Evolutionary conservation across 2,888 invertebrate genomes (phyloP).

Genomic region (Diplazon laetatorius): DNA sequence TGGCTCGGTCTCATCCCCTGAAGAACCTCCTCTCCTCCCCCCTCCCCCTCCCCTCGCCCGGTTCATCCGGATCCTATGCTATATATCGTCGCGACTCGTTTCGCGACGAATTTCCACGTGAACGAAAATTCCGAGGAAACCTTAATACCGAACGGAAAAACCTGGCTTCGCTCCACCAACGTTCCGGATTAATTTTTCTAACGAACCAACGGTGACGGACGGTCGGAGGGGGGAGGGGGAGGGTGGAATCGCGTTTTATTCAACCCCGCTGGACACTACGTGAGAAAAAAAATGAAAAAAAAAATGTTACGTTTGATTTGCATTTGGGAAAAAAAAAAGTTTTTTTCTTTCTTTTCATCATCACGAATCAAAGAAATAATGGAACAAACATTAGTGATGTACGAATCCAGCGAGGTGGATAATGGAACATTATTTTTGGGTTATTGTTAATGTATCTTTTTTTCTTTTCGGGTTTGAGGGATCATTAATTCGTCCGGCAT

Average conservation of each 20-base stretch:
- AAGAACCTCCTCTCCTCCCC: too few relatives aligned
- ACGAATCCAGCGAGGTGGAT: constrained; percentile 2
- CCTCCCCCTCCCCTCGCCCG: background rate
- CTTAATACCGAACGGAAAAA: constrained; percentile 64
- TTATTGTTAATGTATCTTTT: too few relatives aligned
- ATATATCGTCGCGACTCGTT: constrained; percentile 8
- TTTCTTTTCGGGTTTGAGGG: too few relatives aligned
- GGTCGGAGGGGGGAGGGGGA: too few relatives aligned
- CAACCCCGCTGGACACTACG: background rate
- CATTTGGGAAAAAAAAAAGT: constrained; percentile 52
- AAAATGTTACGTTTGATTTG: constrained; percentile 58
- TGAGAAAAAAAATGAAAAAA: background rate
- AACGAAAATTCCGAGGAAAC: constrained; percentile 58
- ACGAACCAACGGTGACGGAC: constrained; percentile 50
- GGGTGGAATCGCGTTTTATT: constrained; percentile 26
- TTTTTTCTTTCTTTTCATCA: constrained; percentile 61
- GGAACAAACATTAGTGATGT: background rate
- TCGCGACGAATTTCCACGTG: constrained; percentile 37
- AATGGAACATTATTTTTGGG: too few relatives aligned
- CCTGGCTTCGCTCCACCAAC: constrained; percentile 34
- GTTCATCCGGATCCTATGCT: background rate
- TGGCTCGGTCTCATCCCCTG: constrained; percentile 8
- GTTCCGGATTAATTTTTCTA: constrained; percentile 67
- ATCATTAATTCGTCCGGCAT: too few relatives aligned
- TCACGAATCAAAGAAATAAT: constrained; percentile 59